These are phyloP conservation scores for Dynastes hyllus DNA, from an alignment of 2,888 invertebrate species.

Conservation along the genomic window DNA sequence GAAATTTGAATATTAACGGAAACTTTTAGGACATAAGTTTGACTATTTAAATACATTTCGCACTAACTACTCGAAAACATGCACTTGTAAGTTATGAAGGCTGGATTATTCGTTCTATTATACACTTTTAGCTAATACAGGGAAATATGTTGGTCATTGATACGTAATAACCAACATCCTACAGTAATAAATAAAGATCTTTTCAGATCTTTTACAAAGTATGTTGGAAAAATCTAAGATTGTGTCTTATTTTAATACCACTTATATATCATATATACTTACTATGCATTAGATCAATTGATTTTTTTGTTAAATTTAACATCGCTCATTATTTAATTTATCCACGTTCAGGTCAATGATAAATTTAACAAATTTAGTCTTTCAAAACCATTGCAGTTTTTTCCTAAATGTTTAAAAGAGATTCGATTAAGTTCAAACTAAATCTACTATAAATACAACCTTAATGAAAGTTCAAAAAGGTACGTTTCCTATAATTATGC, in stretches of 20 bases:
- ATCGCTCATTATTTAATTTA: constrained; percentile 1
- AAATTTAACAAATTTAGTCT: constrained; percentile 39
- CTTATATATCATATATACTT: constrained; percentile 21
- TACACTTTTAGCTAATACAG: constrained; percentile 37
- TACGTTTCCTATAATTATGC: too few relatives aligned
- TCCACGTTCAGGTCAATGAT: constrained; percentile 11
- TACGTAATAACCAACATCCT: constrained; percentile 48
- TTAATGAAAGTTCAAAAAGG: neutral
- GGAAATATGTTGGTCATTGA: constrained; percentile 45
- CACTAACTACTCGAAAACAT: constrained; percentile 22
- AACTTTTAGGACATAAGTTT: constrained; percentile 3
- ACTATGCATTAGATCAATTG: constrained; percentile 15
- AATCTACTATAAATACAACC: constrained; percentile 11
- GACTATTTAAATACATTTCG: constrained; percentile 13
- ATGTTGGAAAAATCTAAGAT: constrained; percentile 44
- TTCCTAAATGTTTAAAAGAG: constrained; percentile 33
- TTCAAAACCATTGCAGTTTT: constrained; percentile 50
- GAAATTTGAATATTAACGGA: constrained; percentile 44
- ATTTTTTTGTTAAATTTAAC: constrained; percentile 41
- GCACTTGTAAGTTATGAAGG: constrained; percentile 45
- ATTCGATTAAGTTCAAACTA: constrained; percentile 27
- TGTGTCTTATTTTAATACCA: constrained; percentile 34
- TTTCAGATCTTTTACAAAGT: constrained; percentile 50
- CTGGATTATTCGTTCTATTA: constrained; percentile 44
- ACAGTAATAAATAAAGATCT: constrained; percentile 51